phyloP scores from a whole-genome alignment of 2,888 invertebrate species.

The Troides helena region DNA sequence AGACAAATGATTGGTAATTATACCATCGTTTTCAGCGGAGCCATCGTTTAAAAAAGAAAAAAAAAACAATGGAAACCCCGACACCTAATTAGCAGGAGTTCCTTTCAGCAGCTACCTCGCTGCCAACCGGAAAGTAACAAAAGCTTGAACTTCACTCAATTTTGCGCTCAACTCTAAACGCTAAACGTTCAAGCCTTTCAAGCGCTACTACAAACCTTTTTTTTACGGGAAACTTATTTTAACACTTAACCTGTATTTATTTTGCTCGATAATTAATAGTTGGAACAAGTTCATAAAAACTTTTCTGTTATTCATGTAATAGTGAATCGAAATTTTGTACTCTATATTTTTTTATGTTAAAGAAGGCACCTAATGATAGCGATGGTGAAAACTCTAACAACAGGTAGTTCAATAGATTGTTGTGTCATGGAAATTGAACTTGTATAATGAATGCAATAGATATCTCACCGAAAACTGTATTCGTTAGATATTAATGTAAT shows the following conservation, averaged over 20 bases:
- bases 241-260: constrained; percentile 2
- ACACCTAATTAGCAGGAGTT: constrained; percentile 20
- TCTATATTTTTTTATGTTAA: too few species aligned
- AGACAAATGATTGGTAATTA: constrained; percentile 3
- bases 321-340: too few species aligned
- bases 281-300: too few species aligned
- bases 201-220: constrained; percentile 8
- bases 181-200: constrained; percentile 15
- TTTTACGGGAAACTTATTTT: constrained; percentile 5
- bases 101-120: constrained; percentile 11
- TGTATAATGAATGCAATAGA: too few species aligned
- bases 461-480: too few species aligned
- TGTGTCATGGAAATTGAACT: too few species aligned
- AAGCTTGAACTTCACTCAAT: constrained; percentile 19
- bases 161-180: constrained; percentile 15
- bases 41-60: constrained; percentile 6
- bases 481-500: too few species aligned
- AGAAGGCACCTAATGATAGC: too few species aligned
- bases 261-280: too few species aligned
- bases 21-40: constrained; percentile 5
- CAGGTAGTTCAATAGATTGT: too few species aligned
- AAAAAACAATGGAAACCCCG: constrained; percentile 13
- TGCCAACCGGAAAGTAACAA: constrained; percentile 19
- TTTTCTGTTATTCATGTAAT: too few species aligned
- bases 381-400: too few species aligned